phyloP scores from a whole-genome alignment of 2,888 invertebrate species.

The Artemia sinica region DNA sequence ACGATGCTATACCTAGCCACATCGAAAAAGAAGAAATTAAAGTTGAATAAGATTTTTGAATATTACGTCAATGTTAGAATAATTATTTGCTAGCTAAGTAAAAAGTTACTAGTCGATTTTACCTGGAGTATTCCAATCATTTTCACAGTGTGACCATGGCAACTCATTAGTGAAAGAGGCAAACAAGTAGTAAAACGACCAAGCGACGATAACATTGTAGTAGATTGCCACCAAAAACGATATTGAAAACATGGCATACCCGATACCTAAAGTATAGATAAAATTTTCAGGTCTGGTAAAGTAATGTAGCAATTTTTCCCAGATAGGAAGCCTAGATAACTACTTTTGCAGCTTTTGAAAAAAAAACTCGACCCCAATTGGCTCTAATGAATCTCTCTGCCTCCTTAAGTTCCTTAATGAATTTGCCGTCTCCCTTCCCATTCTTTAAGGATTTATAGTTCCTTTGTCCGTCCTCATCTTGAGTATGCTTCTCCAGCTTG shows the following conservation, averaged over 20 bases:
- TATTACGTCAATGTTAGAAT: not conserved
- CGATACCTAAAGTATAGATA: conserved; percentile 32
- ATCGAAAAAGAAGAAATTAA: too few relatives aligned
- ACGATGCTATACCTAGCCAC: too few relatives aligned
- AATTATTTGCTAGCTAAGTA: not conserved
- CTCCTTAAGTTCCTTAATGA: too few relatives aligned
- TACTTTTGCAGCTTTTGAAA: not conserved
- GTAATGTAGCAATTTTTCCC: not conserved
- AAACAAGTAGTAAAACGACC: conserved; percentile 38
- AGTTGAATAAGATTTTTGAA: too few relatives aligned
- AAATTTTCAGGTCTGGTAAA: not conserved
- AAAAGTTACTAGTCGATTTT: not conserved
- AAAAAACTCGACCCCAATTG: too few relatives aligned
- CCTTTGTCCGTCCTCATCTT: too few relatives aligned
- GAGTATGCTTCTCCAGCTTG: too few relatives aligned
- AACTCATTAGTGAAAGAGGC: conserved; percentile 33
- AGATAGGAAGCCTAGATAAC: not conserved
- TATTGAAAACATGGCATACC: conserved; percentile 39
- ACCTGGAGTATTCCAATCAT: conserved; percentile 34
- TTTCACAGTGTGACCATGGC: conserved; percentile 35
- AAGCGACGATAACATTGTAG: conserved; percentile 39
- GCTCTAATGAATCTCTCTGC: too few relatives aligned
- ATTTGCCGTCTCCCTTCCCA: too few relatives aligned
- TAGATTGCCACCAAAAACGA: conserved; percentile 37
- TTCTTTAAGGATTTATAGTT: too few relatives aligned